Evolutionary conservation across 2,888 invertebrate species (phyloP), one percentile per base, ranked within the genome.

Genomic region (Drosophila parthenogenetica): DNA sequence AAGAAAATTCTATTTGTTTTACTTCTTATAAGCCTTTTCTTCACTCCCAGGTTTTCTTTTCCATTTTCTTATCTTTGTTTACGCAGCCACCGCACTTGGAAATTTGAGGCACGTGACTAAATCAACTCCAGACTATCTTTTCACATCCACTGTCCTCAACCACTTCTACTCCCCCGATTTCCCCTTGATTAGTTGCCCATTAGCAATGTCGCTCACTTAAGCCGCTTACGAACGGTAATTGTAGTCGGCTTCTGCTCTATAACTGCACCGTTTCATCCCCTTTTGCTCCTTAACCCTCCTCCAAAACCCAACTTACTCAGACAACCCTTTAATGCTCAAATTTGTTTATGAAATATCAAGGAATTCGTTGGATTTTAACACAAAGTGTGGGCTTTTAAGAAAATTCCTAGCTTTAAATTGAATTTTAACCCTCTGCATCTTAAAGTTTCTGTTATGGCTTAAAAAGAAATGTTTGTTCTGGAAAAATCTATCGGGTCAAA

Each of bases 171-270:
- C 25, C 7, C 29, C 29, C 8, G 7, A 8, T 5, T 13, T 45
- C 10, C 19, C 39, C 48, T 48, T 32, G 37, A 39, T 16, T 29
- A 55, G 14, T 5, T 29, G 4, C 4, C 65, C 66, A 50, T 57
- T 71, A 48, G 63, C 61, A 29, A 29, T 8, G 68, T 60, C 63
- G 29, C 54, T 62, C 57, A 42, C 42, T 58, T 87, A 85, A 83
- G 85, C 85, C 50, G 87, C 83, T 83, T 87, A 77, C 62, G 43
- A 49, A 67, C 42, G 69, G 82, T 87, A 83, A 83, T 87, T 81
- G 74, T 72, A 84, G 64, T 32, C 54, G 39, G n/a, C 14, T 40
- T 19, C n/a, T 29, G 29, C 5, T 25, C 25, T 16, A 14, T 10
- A 8, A 19, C 2, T 32, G 13, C 13, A 13, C 0, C 13, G 4